Percentiles rank a stretch among this genome's conserved stretches.
Conservation (phyloP, 1,140 invertebrate species). For the Phthorimaea operculella region DNA sequence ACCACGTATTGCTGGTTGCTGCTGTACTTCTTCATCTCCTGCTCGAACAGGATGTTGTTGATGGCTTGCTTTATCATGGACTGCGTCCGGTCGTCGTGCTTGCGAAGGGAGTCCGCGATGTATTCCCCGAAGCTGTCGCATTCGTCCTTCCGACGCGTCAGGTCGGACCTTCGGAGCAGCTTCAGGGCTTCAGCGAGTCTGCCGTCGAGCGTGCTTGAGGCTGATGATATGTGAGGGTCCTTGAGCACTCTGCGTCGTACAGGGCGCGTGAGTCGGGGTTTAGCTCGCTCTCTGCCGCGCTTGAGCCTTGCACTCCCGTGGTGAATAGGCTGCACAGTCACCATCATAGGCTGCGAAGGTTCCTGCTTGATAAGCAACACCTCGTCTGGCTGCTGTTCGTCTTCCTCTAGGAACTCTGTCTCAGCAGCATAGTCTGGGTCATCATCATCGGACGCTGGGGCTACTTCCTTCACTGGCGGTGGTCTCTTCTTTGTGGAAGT, state of each 20-base stretch:
- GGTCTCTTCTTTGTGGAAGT: not conserved
- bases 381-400: no score
- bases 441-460: no score
- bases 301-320: not conserved
- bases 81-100: constrained; percentile 53
- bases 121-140: constrained; percentile 58
- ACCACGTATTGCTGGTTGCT: constrained; percentile 29
- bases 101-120: constrained; percentile 50
- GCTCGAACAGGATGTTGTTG: constrained; percentile 59
- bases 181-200: constrained; percentile 28
- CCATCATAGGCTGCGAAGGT: constrained; percentile 11
- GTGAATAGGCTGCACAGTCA: not conserved
- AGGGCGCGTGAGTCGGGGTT: not conserved
- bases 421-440: no score
- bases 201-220: constrained; percentile 13
- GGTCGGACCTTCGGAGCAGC: constrained; percentile 27
- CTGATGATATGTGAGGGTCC: constrained; percentile 1
- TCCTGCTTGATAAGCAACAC: constrained; percentile 33
- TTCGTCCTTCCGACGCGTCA: constrained; percentile 49
- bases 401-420: no score
- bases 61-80: constrained; percentile 62
- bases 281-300: not conserved
- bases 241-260: constrained; percentile 20
- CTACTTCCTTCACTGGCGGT: not conserved
- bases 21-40: constrained; percentile 58